Base-by-base conservation (phyloP, 2,797 vertebrate genomes). In the Catharus ustulatus region DNA sequence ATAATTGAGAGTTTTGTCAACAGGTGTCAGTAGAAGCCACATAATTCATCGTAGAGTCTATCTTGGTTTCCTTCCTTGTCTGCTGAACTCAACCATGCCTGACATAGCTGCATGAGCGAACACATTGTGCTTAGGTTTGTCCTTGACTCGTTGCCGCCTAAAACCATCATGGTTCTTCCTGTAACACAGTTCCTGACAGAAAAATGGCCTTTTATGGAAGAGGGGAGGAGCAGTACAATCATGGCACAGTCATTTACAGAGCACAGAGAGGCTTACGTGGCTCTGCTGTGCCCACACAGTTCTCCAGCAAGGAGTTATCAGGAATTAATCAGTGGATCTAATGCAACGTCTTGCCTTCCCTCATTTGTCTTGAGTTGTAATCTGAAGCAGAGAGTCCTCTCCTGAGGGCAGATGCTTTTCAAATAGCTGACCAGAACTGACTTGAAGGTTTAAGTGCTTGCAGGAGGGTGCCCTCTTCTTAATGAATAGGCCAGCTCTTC, bases 401-500 rank as follows among this genome's bases (percentile, higher is more conserved):
- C 32, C 48, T 49, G 48, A 71, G 30, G 46, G 68, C 27, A 38
- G 48, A 30, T 59, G 40, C 40, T 90, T 64, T 87, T 73, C 71
- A 63, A 26, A 45, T 21, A 89, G 26, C 54, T 80, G 42, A 58
- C 73, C 73, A 57, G 69, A 48, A 34, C 15, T 9, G 49, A 46
- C 75, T 54, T 78, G 27, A 84, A 68, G 2, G 3, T 91, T 84
- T 58, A 61, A 75, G 13, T 62, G 40, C 40, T 73, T 90, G 46
- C 48, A 87, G 36, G 48, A 76, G 42, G 61, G 26, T 82, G 17
- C 48, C 64, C 23, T 6, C 40, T 71, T 88, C 90, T 91, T 82
- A 80, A 89, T 94, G 74, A 95, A 64, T 77, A 77, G 78, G 36
- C 72, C 2, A 3, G 68, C 57, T 92, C 82, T 91, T 93, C 64